Conservation (phyloP, 2,113 vertebrate species). For the Erythrocercus mccallii region DNA sequence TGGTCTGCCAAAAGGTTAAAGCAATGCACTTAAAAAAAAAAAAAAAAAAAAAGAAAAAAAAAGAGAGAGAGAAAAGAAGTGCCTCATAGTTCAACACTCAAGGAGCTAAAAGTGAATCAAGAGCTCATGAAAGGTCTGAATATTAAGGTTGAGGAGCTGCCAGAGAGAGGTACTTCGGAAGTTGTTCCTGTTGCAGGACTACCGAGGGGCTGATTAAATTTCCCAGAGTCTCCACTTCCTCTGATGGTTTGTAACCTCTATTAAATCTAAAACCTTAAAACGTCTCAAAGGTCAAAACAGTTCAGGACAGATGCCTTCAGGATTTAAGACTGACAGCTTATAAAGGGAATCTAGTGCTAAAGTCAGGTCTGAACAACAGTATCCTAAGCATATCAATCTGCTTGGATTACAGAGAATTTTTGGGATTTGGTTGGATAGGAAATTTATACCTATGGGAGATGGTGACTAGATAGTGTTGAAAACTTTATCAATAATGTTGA, state of each 20-base stretch:
- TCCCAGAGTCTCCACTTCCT: not conserved
- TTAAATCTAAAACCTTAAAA: conserved; percentile 52
- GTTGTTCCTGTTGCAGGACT: not conserved
- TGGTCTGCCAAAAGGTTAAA: not conserved
- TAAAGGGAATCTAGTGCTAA: conserved; percentile 10
- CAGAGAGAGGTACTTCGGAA: not conserved
- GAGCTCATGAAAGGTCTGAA: not conserved
- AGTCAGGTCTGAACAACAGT: not conserved
- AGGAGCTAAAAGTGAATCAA: conserved; percentile 11
- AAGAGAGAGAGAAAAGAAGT: not conserved
- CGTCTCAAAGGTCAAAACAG: conserved; percentile 36
- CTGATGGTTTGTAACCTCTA: conserved; percentile 14
- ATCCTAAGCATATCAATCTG: not conserved
- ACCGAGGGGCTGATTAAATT: conserved; percentile 39
- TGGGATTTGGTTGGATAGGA: not conserved
- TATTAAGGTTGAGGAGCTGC: not conserved
- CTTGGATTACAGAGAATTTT: not conserved
- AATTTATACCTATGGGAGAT: not conserved
- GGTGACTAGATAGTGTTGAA: not conserved
- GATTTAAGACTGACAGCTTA: not conserved
- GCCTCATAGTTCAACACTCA: not conserved
- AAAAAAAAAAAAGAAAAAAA: no score
- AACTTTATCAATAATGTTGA: not conserved
- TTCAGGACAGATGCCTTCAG: conserved; percentile 10
- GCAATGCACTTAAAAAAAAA: not conserved